Evolutionary conservation across 1,140 invertebrate species (phyloP).

Genomic region (Nasonia giraulti): DNA sequence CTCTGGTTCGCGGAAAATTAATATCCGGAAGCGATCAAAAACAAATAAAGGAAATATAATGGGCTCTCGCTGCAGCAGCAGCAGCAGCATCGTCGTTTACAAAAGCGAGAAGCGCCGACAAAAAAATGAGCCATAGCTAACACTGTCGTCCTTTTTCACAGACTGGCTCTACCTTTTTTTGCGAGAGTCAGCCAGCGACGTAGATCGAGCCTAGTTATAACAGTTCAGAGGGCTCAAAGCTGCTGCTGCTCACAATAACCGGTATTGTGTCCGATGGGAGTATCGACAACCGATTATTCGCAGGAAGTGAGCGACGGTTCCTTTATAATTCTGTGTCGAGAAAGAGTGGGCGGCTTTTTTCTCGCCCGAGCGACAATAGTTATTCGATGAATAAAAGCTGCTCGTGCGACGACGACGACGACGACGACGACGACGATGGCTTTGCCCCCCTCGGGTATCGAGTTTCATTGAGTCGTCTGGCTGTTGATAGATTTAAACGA

Average conservation of each 20-base stretch:
- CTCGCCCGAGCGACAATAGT: neutral
- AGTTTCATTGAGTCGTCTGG: neutral
- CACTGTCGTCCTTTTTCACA: neutral
- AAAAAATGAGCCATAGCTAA: constrained; percentile 12
- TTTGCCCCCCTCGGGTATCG: neutral
- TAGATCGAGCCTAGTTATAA: neutral
- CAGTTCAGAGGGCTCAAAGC: neutral
- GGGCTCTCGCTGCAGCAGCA: neutral
- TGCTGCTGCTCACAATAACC: constrained; percentile 6
- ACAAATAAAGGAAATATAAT: constrained; percentile 35
- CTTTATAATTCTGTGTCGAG: neutral
- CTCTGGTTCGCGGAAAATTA: constrained; percentile 3
- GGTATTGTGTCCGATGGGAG: constrained; percentile 11
- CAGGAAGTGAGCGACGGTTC: constrained; percentile 22
- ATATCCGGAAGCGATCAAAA: constrained; percentile 17
- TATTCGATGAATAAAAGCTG: neutral
- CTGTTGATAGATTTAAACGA: neutral
- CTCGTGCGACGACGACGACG: neutral
- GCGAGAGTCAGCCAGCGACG: neutral
- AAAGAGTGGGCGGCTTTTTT: neutral
- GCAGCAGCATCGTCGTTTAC: neutral
- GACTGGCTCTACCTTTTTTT: neutral
- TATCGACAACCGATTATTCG: constrained; percentile 47
- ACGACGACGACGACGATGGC: too few relatives aligned
- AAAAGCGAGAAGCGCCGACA: neutral